Percentiles rank a stretch among this genome's conserved stretches.
Evolutionary conservation across 2,113 vertebrate genomes (phyloP).

Genomic region (Rhinoptilus africanus): DNA sequence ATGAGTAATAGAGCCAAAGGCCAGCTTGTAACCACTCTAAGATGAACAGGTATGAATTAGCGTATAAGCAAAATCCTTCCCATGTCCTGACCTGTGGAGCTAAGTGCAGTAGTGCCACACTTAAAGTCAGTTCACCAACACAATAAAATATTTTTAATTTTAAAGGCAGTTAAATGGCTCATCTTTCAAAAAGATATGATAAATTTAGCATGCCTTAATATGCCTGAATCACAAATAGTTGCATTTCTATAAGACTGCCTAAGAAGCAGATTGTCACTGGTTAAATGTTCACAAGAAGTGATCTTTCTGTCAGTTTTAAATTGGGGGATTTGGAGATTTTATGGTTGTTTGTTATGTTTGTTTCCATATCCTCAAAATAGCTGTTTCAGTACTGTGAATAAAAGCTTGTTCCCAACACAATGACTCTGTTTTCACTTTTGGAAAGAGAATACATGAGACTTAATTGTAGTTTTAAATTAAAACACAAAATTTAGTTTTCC

Average conservation of each 20-base stretch:
- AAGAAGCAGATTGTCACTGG: background rate
- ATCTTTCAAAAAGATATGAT: background rate
- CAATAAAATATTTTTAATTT: background rate
- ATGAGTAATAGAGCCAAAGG: background rate
- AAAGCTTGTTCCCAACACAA: background rate
- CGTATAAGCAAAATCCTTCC: background rate
- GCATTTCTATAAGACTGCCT: background rate
- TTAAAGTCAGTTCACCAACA: background rate
- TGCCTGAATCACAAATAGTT: background rate
- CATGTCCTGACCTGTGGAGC: background rate
- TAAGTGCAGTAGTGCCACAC: background rate
- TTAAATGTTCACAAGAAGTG: background rate
- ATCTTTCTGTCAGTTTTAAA: background rate
- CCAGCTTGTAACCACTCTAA: background rate
- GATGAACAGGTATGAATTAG: background rate
- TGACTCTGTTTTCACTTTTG: background rate
- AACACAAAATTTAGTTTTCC: background rate
- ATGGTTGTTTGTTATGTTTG: background rate
- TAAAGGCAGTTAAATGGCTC: background rate
- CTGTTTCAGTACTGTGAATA: background rate
- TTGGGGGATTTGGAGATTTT: background rate
- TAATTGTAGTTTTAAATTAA: background rate
- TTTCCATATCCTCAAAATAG: background rate
- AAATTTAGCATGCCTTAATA: background rate
- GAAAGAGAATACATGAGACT: background rate